These are phyloP conservation scores for Paratrypauchen microcephalus DNA, from an alignment of 2,797 vertebrate species.

Conservation along the genomic window DNA sequence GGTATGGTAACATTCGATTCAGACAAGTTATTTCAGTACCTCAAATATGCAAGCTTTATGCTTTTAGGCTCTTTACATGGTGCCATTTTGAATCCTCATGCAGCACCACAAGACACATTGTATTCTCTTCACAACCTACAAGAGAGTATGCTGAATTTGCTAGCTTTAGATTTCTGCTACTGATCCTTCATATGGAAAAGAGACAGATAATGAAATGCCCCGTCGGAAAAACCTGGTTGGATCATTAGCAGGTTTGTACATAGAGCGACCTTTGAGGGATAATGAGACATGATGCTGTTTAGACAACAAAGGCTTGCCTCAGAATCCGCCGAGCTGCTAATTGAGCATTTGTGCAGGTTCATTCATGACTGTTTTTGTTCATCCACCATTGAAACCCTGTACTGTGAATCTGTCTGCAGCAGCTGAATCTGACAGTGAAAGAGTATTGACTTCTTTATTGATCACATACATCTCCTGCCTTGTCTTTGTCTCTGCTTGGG, in stretches of 20 bases:
- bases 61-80: background rate
- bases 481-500: slow-evolving; percentile 42
- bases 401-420: slow-evolving; percentile 29
- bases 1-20: background rate
- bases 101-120: background rate
- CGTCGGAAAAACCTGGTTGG: slow-evolving; percentile 37
- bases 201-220: slow-evolving; percentile 4
- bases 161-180: background rate
- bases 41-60: background rate
- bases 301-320: slow-evolving; percentile 18
- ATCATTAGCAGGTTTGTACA: slow-evolving; percentile 24
- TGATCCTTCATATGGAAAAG: background rate
- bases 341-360: slow-evolving; percentile 14
- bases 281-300: slow-evolving; percentile 39
- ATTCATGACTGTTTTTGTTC: slow-evolving; percentile 20
- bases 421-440: slow-evolving; percentile 47
- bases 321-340: slow-evolving; percentile 15
- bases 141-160: background rate
- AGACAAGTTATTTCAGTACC: no score
- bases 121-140: background rate
- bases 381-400: slow-evolving; percentile 32
- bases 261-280: slow-evolving; percentile 29
- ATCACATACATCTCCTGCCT: slow-evolving; percentile 36
- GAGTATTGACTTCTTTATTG: slow-evolving; percentile 60
- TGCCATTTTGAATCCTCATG: background rate